phyloP scores from a whole-genome alignment of 2,113 vertebrate species.

The Rhombomys opimus region DNA sequence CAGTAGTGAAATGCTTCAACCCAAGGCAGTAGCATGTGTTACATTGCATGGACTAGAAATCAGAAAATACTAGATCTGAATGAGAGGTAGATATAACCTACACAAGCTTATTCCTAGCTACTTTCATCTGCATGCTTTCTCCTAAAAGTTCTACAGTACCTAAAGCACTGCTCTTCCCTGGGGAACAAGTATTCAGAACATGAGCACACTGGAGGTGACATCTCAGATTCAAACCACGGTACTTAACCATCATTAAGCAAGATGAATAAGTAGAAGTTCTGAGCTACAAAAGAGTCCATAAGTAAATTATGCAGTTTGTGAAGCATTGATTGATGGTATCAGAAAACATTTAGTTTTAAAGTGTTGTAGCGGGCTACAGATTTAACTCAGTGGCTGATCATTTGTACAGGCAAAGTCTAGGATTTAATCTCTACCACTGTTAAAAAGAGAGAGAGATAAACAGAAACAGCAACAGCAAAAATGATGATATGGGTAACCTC shows the following conservation, averaged over 20 bases:
- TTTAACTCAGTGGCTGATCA: not conserved
- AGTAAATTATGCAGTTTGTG: constrained; percentile 3
- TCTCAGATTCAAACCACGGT: not conserved
- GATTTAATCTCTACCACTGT: not conserved
- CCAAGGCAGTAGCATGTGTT: not conserved
- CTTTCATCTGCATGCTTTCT: not conserved
- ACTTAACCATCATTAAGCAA: not conserved
- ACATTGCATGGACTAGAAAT: not conserved
- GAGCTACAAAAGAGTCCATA: not conserved
- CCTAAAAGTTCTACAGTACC: not conserved
- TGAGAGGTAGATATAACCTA: not conserved
- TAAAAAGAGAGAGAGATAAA: not conserved
- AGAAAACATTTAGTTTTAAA: constrained; percentile 38
- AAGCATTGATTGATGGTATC: constrained; percentile 7
- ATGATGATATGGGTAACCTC: not conserved
- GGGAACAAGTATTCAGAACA: not conserved
- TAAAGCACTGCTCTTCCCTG: not conserved
- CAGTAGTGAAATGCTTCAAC: not conserved
- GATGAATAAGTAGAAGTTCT: not conserved
- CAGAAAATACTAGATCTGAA: not conserved
- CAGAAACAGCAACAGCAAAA: not conserved
- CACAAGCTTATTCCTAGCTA: not conserved
- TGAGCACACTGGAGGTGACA: not conserved
- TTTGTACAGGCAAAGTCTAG: not conserved
- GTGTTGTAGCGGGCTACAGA: not conserved